Conservation (phyloP, 2,888 invertebrate genomes). For the Nebria brevicollis region DNA sequence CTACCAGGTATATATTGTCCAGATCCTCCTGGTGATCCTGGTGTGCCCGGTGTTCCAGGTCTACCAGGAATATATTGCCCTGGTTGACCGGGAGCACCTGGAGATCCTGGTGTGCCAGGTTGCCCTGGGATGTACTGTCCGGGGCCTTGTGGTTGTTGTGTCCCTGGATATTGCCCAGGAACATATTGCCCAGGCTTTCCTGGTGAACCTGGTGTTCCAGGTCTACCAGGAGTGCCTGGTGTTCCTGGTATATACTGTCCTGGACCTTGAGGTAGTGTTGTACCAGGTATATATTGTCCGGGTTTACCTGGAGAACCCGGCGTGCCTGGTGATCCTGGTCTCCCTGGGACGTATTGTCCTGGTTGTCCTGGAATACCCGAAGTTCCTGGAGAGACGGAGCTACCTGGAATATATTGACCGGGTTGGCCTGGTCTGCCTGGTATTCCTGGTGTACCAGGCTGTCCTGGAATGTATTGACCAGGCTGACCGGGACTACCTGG, state of each 20-base stretch:
- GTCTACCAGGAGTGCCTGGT: constrained; percentile 47
- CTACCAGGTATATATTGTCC: constrained; percentile 55
- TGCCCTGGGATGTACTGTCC: constrained; percentile 62
- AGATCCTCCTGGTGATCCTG: constrained; percentile 48
- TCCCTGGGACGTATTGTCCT: constrained; percentile 51
- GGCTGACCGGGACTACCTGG: constrained; percentile 53
- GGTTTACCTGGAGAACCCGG: constrained; percentile 52
- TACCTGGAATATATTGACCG: constrained; percentile 50
- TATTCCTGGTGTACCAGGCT: constrained; percentile 51
- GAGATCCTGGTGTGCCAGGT: constrained; percentile 55
- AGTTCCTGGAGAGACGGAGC: constrained; percentile 64
- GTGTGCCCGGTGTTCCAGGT: constrained; percentile 46
- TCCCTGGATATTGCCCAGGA: constrained; percentile 48
- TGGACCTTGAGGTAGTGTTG: constrained; percentile 59
- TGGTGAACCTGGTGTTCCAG: constrained; percentile 46
- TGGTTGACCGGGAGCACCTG: constrained; percentile 49
- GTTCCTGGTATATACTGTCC: constrained; percentile 49
- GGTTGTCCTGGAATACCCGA: constrained; percentile 59
- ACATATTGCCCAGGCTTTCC: constrained; percentile 40
- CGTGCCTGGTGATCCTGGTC: constrained; percentile 55
- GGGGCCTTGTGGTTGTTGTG: constrained; percentile 69
- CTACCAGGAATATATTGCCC: constrained; percentile 49
- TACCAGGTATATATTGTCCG: constrained; percentile 40
- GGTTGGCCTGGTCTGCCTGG: constrained; percentile 51
- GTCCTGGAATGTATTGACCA: constrained; percentile 48